Evolutionary conservation across 2,888 invertebrate genomes (phyloP), one percentile per base, ranked within the genome.

Genomic region (Meloe dianella): DNA sequence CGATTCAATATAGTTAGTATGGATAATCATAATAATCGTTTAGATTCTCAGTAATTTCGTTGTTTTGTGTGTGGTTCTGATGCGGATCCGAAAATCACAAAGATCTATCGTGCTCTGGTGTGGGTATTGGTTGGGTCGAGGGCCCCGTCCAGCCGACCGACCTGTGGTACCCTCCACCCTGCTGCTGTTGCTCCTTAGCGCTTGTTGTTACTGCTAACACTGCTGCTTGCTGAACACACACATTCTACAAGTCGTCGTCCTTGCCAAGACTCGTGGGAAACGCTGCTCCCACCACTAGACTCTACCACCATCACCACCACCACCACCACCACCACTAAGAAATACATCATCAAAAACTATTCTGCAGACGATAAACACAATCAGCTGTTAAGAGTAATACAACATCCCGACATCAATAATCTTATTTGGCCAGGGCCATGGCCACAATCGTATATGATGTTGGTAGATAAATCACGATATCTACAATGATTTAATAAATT

Each of bases 191-290:
- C 35, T 14, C 1, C 32, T n/a, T 35, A 4, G 14, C 14, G 12
- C 6, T 35, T 47, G 20, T 47, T 47, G 47, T 47, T 47, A 4
- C 6, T 47, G 47, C 12, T 47, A n/a, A 20, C 2, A 47, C 20
- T 47, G 20, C 47, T 51, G 51, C 24, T 51, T 51, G 51, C 61
- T 66, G 61, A 61, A 69, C 56, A 64, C 61, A 69, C 64, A 73
- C 79, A 80, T 80, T 81, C 80, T 80, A 79, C 80, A 79, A 79
- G 79, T 81, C 77, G 78, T 79, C 79, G 80, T 80, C 81, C 79
- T 79, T 81, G 80, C 78, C 77, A 75, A 77, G 73, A 71, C 72
- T 73, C 73, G 80, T 81, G 81, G 81, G 81, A 81, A 80, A 75
- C 76, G 76, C 71, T 78, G 77, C 79, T 77, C 79, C 80, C 77